These are phyloP conservation scores for Eulemur macaco DNA, from an alignment of 2,113 vertebrate genomes.

Conservation along the genomic window DNA sequence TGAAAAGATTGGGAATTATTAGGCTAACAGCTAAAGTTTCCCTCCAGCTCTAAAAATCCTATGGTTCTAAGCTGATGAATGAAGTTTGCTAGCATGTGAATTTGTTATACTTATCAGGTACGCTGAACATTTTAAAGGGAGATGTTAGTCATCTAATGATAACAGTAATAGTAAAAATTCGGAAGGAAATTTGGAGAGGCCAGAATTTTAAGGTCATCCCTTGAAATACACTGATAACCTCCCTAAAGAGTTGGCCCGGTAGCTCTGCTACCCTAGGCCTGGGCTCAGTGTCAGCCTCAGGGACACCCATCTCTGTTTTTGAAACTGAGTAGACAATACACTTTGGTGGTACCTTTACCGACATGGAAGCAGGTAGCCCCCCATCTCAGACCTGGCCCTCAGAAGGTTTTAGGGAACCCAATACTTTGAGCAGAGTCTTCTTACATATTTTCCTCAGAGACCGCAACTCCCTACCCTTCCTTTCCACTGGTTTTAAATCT, in stretches of 20 bases:
- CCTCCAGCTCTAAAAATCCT: not conserved
- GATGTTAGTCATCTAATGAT: not conserved
- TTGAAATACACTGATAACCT: not conserved
- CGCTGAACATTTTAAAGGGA: not conserved
- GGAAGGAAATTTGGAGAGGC: not conserved
- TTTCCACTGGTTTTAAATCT: not conserved
- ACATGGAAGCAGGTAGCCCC: not conserved
- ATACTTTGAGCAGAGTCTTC: not conserved
- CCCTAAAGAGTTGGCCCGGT: not conserved
- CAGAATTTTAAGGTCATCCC: not conserved
- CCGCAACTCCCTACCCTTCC: not conserved
- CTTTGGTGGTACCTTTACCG: not conserved
- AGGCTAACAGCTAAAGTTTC: not conserved
- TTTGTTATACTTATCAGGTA: not conserved
- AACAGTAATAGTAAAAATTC: constrained; percentile 19
- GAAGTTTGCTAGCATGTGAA: not conserved
- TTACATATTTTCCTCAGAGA: not conserved
- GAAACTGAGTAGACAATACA: not conserved
- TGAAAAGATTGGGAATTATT: not conserved
- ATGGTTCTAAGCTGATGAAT: not conserved
- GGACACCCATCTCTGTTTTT: not conserved
- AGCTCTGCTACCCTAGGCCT: not conserved
- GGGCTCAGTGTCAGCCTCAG: not conserved
- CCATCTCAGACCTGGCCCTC: not conserved
- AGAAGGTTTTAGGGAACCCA: not conserved